A percentile compares a stretch with the other conserved stretches of the same genome.
phyloP scores from a whole-genome alignment of 1,140 invertebrate species.

The Trichoplusia ni region DNA sequence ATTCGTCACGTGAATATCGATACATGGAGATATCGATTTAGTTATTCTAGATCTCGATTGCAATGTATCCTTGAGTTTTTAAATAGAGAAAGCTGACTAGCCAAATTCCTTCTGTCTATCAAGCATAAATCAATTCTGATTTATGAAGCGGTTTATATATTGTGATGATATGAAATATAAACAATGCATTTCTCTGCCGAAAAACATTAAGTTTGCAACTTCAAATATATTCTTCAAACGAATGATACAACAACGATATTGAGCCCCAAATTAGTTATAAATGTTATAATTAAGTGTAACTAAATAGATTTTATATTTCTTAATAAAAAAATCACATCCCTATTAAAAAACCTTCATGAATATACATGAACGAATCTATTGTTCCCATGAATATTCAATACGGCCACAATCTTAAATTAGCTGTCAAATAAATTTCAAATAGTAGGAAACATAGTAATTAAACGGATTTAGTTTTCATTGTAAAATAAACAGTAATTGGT shows the following conservation, averaged over 20 bases:
- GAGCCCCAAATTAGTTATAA: too few relatives aligned
- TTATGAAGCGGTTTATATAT: constrained; percentile 1
- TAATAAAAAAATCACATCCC: background rate
- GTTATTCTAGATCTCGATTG: background rate
- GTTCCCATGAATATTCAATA: constrained; percentile 21
- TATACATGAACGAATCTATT: constrained; percentile 14
- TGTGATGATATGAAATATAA: constrained; percentile 12
- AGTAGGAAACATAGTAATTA: constrained; percentile 27
- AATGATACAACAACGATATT: too few relatives aligned
- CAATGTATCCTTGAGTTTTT: constrained; percentile 8
- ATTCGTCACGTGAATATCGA: constrained; percentile 12
- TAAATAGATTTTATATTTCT: constrained; percentile 15
- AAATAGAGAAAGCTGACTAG: constrained; percentile 19
- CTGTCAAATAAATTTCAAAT: constrained; percentile 32
- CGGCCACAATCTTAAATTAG: constrained; percentile 4
- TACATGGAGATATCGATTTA: constrained; percentile 9
- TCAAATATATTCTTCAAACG: background rate
- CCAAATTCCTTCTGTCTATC: constrained; percentile 17
- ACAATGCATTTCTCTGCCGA: background rate
- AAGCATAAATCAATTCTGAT: constrained; percentile 1
- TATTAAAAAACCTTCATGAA: constrained; percentile 2
- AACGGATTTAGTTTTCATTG: constrained; percentile 32
- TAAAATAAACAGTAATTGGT: constrained; percentile 37
- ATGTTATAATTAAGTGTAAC: too few relatives aligned
- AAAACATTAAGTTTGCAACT: background rate